These are phyloP conservation scores for Lepeophtheirus nordmannii DNA, from an alignment of 2,888 invertebrate species.

Conservation along the genomic window DNA sequence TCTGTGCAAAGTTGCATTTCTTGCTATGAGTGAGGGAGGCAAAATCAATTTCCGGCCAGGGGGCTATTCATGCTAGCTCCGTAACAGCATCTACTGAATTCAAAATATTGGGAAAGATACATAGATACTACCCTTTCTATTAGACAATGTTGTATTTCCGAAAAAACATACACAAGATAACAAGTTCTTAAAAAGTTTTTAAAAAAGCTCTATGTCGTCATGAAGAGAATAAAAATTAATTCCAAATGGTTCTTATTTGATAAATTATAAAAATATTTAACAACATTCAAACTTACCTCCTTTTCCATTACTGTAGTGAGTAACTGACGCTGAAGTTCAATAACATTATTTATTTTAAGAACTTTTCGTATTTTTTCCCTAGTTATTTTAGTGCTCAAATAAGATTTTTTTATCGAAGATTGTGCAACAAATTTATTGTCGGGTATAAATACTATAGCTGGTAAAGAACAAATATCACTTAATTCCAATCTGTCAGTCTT, in stretches of 20 bases:
- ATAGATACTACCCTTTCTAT: too few relatives aligned
- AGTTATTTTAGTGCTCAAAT: not conserved
- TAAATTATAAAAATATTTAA: too few relatives aligned
- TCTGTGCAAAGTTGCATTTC: too few relatives aligned
- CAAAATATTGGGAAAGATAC: too few relatives aligned
- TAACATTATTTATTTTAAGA: conserved; percentile 28
- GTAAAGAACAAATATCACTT: not conserved
- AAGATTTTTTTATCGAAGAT: not conserved
- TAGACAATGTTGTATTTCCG: too few relatives aligned
- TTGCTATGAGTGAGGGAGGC: too few relatives aligned
- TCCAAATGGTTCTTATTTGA: too few relatives aligned
- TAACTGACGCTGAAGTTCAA: conserved; percentile 29
- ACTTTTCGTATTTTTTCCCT: conserved; percentile 25
- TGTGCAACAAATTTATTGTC: not conserved
- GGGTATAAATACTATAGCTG: not conserved
- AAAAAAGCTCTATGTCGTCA: not conserved
- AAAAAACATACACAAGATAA: too few relatives aligned
- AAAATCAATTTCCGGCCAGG: too few relatives aligned
- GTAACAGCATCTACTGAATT: too few relatives aligned
- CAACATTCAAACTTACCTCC: conserved; percentile 26
- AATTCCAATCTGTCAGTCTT: not conserved
- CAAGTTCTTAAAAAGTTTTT: not conserved
- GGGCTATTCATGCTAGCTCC: too few relatives aligned
- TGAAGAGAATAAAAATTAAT: not conserved
- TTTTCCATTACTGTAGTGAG: conserved; percentile 30